Percentiles rank a stretch among this genome's conserved stretches.
Conservation (phyloP, 2,797 vertebrate species). For the Anolis apletophallus region DNA sequence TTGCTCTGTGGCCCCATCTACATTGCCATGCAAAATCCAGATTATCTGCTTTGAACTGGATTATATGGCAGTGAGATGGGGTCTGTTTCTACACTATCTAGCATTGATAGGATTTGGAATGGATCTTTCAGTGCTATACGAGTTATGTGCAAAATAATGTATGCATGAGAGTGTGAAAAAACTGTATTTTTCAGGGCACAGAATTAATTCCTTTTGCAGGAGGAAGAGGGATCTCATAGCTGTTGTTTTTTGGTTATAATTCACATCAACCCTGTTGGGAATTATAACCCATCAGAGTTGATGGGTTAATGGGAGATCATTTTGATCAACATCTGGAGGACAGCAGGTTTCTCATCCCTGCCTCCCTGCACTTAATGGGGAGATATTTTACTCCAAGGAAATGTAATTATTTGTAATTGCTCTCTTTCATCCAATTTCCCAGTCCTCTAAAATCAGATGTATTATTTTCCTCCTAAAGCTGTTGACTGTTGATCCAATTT, state of each 20-base stretch:
- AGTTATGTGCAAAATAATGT: background rate
- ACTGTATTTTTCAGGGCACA: background rate
- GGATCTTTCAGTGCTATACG: background rate
- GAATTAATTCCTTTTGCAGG: constrained; percentile 14
- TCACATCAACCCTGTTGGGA: background rate
- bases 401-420: background rate
- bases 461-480: constrained; percentile 18
- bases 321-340: too few species aligned
- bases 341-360: too few species aligned
- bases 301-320: too few species aligned
- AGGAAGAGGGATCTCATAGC: background rate
- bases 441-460: constrained; percentile 9
- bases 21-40: too few species aligned
- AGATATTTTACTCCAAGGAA: too few species aligned
- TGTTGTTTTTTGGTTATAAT: background rate
- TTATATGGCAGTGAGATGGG: too few species aligned
- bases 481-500: constrained; percentile 23
- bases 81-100: background rate
- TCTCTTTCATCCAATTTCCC: constrained; percentile 20
- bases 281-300: too few species aligned
- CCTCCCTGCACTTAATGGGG: too few species aligned
- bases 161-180: too few species aligned
- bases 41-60: too few species aligned
- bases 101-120: background rate
- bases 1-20: background rate